Percentiles rank a stretch among this genome's conserved stretches.
These are phyloP conservation scores for Acrocera orbiculus DNA, from an alignment of 2,888 invertebrate species.

Conservation along the genomic window DNA sequence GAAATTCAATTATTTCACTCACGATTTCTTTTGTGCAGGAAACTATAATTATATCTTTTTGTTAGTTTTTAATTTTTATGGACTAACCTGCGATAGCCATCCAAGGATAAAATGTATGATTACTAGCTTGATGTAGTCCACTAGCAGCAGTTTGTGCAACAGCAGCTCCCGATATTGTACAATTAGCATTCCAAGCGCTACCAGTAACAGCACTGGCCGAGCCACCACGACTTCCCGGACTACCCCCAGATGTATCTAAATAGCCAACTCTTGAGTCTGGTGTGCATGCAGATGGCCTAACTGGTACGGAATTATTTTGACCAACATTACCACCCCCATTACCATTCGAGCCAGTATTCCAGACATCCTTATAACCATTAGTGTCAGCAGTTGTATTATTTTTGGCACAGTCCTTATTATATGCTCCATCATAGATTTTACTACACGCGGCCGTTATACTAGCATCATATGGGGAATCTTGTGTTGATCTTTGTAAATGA, in stretches of 20 bases:
- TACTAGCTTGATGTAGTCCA: conserved; percentile 75
- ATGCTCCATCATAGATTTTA: conserved; percentile 38
- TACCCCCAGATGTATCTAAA: conserved; percentile 55
- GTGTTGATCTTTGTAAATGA: conserved; percentile 58
- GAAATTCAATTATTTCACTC: too few species aligned
- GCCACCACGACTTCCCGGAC: conserved; percentile 56
- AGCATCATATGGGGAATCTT: conserved; percentile 82
- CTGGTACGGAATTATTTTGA: conserved; percentile 34
- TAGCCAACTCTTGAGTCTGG: conserved; percentile 72
- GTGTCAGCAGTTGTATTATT: conserved; percentile 35
- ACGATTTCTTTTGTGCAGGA: too few species aligned
- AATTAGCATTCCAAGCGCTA: conserved; percentile 74
- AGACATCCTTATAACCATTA: conserved; percentile 43
- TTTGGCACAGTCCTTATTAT: conserved; percentile 62
- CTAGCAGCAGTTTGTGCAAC: conserved; percentile 64
- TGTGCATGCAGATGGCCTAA: conserved; percentile 75
- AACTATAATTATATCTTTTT: too few species aligned
- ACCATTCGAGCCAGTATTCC: conserved; percentile 34
- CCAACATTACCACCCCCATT: conserved; percentile 41
- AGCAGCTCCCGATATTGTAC: conserved; percentile 59
- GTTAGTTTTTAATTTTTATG: not conserved
- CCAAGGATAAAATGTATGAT: conserved; percentile 94
- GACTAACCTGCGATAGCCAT: conserved; percentile 95
- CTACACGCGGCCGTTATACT: conserved; percentile 71
- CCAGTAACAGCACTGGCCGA: conserved; percentile 36